These are phyloP conservation scores for Fabriciana adippe DNA, from an alignment of 2,888 invertebrate genomes.

Conservation along the genomic window DNA sequence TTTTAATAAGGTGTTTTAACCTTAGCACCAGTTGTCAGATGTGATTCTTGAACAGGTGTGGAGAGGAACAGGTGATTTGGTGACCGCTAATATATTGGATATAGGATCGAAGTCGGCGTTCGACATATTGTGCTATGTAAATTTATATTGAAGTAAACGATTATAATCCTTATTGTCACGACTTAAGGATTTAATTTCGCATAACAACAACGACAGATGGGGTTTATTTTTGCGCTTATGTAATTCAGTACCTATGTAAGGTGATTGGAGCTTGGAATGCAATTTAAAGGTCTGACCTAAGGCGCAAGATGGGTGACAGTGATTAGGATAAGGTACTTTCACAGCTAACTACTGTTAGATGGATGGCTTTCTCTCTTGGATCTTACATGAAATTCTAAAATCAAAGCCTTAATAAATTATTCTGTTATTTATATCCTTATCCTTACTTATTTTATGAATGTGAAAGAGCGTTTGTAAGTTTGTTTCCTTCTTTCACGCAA, in stretches of 20 bases:
- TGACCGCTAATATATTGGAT: constrained; percentile 75
- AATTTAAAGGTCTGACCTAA: constrained; percentile 30
- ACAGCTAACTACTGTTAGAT: constrained; percentile 18
- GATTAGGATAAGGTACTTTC: constrained; percentile 24
- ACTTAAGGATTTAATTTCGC: constrained; percentile 44
- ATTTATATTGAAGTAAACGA: constrained; percentile 38
- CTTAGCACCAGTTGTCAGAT: constrained; percentile 57
- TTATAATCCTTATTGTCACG: constrained; percentile 14
- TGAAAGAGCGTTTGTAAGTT: no score
- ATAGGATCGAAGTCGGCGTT: constrained; percentile 69
- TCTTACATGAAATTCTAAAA: background rate
- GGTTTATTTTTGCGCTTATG: constrained; percentile 50
- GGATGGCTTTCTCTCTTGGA: constrained; percentile 10
- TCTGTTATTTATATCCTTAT: background rate
- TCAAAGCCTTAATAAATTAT: background rate
- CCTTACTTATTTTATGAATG: no score
- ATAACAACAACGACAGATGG: constrained; percentile 53
- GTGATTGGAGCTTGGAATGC: constrained; percentile 41
- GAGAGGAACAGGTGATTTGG: constrained; percentile 76
- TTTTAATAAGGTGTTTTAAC: constrained; percentile 43
- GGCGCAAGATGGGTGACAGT: constrained; percentile 31
- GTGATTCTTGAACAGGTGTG: constrained; percentile 80
- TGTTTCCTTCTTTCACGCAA: no score
- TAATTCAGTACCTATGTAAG: constrained; percentile 48
- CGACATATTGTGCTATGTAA: constrained; percentile 67